These are phyloP conservation scores for Phengaris alcon DNA, from an alignment of 2,888 invertebrate genomes.

Conservation along the genomic window DNA sequence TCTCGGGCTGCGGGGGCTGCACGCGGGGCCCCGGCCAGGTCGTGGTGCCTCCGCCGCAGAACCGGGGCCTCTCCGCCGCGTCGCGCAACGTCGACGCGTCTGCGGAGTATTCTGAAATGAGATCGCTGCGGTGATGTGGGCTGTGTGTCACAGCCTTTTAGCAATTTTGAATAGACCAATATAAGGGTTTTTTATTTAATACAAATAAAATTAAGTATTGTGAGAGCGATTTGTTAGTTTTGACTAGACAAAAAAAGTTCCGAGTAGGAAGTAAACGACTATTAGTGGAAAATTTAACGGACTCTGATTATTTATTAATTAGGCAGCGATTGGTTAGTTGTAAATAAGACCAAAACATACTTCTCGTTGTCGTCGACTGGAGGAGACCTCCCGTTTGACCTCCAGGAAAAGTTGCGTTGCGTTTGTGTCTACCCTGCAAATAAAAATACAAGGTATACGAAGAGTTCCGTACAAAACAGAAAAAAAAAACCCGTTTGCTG, in stretches of 20 bases:
- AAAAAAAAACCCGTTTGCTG: too few relatives aligned
- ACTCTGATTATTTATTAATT: background rate
- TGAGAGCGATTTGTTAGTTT: background rate
- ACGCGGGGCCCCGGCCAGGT: slow-evolving; percentile 78
- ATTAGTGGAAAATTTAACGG: background rate
- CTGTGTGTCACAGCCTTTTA: slow-evolving; percentile 5
- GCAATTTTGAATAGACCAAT: background rate
- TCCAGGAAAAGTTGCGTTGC: slow-evolving; percentile 89
- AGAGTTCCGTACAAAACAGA: too few relatives aligned
- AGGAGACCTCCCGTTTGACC: slow-evolving; percentile 83
- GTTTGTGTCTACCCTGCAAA: slow-evolving; percentile 85
- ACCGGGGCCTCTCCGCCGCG: slow-evolving; percentile 78
- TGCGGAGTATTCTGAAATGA: slow-evolving; percentile 66
- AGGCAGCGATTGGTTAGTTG: background rate
- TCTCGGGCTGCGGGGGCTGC: slow-evolving; percentile 70
- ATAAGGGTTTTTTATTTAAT: background rate
- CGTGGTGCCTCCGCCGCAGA: slow-evolving; percentile 78
- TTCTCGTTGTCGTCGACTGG: slow-evolving; percentile 81
- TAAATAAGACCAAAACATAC: slow-evolving; percentile 58
- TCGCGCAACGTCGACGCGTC: slow-evolving; percentile 72
- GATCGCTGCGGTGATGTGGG: slow-evolving; percentile 33
- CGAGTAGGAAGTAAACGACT: too few relatives aligned
- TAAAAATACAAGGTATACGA: slow-evolving; percentile 39
- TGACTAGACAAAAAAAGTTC: too few relatives aligned
- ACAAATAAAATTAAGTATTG: background rate